phyloP scores from a whole-genome alignment of 2,113 vertebrate genomes.

The Haplochromis burtoni region DNA sequence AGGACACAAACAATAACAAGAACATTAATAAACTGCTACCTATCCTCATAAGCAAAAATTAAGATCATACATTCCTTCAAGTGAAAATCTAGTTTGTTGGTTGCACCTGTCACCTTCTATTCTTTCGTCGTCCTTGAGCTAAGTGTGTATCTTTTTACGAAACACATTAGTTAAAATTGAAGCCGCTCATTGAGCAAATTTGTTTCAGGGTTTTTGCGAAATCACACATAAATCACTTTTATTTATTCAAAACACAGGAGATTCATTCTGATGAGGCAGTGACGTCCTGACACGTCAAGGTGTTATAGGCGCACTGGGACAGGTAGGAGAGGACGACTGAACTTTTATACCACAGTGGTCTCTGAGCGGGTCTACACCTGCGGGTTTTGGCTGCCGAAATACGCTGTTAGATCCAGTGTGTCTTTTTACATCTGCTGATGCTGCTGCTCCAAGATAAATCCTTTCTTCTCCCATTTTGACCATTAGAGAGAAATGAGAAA shows the following conservation, averaged over 20 bases:
- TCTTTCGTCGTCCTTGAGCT: background rate
- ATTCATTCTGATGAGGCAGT: background rate
- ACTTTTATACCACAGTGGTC: background rate
- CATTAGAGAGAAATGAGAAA: slow-evolving; percentile 19
- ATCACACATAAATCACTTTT: slow-evolving; percentile 7
- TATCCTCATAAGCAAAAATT: background rate
- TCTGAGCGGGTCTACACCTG: slow-evolving; percentile 10
- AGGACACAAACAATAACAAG: background rate
- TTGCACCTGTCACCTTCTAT: background rate
- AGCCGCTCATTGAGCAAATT: background rate
- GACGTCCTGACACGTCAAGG: slow-evolving; percentile 28
- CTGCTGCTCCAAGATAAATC: slow-evolving; percentile 56
- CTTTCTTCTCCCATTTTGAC: slow-evolving; percentile 19
- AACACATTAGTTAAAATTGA: background rate
- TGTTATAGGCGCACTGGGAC: background rate
- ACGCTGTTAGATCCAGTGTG: slow-evolving; percentile 32
- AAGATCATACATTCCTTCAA: background rate
- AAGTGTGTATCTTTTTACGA: background rate
- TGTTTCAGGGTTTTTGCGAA: background rate
- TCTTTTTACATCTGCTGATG: slow-evolving; percentile 47
- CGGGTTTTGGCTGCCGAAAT: background rate
- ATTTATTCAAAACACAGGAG: background rate
- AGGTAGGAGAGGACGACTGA: background rate
- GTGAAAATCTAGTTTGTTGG: background rate
- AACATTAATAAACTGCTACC: background rate